phyloP scores from a whole-genome alignment of 2,797 vertebrate genomes.

The Taeniopygia guttata region DNA sequence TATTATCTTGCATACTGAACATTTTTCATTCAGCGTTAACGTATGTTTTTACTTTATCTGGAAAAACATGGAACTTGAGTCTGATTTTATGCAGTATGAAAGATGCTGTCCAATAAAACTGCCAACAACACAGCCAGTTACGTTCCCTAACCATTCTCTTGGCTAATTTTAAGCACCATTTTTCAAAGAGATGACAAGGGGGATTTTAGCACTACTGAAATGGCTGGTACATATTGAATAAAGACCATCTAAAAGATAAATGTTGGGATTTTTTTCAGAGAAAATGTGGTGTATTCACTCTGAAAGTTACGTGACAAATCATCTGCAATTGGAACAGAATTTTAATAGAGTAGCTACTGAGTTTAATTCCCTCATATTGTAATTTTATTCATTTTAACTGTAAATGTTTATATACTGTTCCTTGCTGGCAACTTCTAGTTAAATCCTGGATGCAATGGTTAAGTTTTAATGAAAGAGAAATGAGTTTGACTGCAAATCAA shows the following conservation, averaged over 20 bases:
- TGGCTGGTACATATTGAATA: not conserved
- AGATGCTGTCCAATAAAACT: not conserved
- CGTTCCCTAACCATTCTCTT: not conserved
- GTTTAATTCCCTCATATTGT: not conserved
- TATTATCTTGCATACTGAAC: not conserved
- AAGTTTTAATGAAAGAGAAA: constrained; percentile 33
- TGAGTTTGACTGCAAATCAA: not conserved
- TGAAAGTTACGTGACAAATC: not conserved
- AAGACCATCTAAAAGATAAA: not conserved
- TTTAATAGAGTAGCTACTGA: not conserved
- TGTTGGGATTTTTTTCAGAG: not conserved
- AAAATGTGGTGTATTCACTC: not conserved
- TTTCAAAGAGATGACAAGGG: not conserved
- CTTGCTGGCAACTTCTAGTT: not conserved
- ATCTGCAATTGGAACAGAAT: not conserved
- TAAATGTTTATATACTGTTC: not conserved
- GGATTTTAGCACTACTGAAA: not conserved
- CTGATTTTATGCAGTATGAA: not conserved
- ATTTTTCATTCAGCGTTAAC: not conserved
- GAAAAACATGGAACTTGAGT: not conserved
- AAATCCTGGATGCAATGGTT: not conserved
- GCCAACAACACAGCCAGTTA: not conserved
- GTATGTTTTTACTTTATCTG: not conserved
- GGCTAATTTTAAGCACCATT: not conserved
- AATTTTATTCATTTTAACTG: constrained; percentile 8